Evolutionary conservation across 1,140 invertebrate genomes (phyloP), one percentile per base, ranked within the genome.

Genomic region (Aphelenchoides besseyi): DNA sequence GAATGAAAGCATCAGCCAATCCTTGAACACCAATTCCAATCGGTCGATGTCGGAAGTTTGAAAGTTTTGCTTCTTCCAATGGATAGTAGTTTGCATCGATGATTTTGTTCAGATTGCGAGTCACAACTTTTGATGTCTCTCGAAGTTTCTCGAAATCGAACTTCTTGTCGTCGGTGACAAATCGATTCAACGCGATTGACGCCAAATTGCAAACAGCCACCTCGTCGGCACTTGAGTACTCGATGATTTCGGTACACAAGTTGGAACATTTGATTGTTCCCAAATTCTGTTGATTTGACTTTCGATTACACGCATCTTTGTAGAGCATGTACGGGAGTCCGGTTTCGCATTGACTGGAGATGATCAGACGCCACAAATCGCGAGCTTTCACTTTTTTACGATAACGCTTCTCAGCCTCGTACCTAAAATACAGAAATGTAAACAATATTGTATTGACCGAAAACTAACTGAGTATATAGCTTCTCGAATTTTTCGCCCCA

Each of bases 231-330:
- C 91, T 90, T 48, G 84, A 87, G 84, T 96, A 98, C 85, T 98
- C 90, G 0, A 98, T 89, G 81, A 98, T 94, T 89, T 99, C 97
- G 0, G 96, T 98, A 84, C 95, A 98, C 16, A 98, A 87, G 86
- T 98, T 98, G 73, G 93, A 96, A 85, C 94, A 95, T 86, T 96
- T 97, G 71, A 99, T 98, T 2, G 96, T 98, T 30, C 96, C 97
- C 23, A 99, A 85, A 87, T 99, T 98, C 86, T 99, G 90, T 83
- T 99, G 97, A 86, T 99, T 99, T 62, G 92, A 94, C 87, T 98
- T 98, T 5, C 91, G 87, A 84, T 99, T 99, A 81, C 95, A 98
- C 16, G 93, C 89, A 87, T 99, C 97, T 35, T 84, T 85, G 77
- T 84, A 84, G 35, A 88, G 86, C 92, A 99, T 97, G 84, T 95